These are phyloP conservation scores for Enteromius radiatus DNA, from an alignment of 2,797 vertebrate genomes.

Conservation along the genomic window DNA sequence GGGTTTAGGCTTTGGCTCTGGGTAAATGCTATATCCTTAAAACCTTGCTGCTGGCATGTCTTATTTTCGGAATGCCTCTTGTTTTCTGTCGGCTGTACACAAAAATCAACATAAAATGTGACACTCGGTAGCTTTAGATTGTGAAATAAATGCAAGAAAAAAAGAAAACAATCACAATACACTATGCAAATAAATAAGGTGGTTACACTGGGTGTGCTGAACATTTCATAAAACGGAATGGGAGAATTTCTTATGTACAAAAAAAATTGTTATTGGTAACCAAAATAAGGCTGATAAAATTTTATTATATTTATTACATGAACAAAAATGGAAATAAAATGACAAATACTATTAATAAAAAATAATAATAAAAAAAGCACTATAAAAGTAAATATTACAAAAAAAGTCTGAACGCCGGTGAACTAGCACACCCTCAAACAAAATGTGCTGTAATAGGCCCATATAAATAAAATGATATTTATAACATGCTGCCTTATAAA, in stretches of 20 bases:
- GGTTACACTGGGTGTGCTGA: neutral
- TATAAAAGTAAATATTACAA: too few relatives aligned
- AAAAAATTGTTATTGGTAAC: neutral
- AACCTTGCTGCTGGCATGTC: neutral
- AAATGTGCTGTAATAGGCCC: neutral
- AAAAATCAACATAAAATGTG: neutral
- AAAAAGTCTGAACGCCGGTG: neutral
- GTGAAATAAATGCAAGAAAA: neutral
- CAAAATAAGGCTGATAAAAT: neutral
- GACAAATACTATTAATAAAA: neutral
- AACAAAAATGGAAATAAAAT: neutral
- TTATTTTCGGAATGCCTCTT: neutral
- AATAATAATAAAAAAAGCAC: too few relatives aligned
- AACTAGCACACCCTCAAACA: neutral
- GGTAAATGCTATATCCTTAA: neutral
- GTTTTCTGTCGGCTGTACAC: slow-evolving; percentile 1
- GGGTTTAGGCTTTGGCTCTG: slow-evolving; percentile 1
- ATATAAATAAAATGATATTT: slow-evolving; percentile 11
- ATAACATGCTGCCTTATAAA: slow-evolving; percentile 12
- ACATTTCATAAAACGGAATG: neutral
- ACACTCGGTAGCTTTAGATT: neutral
- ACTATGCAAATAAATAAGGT: neutral
- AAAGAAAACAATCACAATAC: neutral
- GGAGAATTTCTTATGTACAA: neutral
- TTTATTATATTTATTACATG: neutral